A percentile compares a stretch with the other conserved stretches of the same genome.
phyloP scores from a whole-genome alignment of 2,113 vertebrate genomes.

The Nettapus auritus region DNA sequence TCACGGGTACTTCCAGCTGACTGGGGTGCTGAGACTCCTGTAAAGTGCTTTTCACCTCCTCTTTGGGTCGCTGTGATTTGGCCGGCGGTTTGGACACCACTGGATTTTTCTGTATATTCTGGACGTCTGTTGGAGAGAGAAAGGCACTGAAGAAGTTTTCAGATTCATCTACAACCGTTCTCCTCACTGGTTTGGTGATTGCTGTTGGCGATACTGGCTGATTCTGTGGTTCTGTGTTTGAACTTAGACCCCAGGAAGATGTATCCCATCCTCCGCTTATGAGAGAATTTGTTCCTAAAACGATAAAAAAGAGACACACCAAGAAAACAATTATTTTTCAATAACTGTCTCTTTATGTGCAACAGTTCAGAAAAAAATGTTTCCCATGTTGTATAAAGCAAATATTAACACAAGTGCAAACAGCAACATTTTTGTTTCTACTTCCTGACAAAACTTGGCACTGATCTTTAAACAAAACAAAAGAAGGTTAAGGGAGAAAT shows the following conservation, averaged over 20 bases:
- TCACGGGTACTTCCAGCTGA: conserved; percentile 44
- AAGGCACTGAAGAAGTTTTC: conserved; percentile 98
- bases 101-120: conserved; percentile 76
- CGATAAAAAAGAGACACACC: neutral
- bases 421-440: neutral
- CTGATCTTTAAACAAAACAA: neutral
- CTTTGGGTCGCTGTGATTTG: conserved; percentile 87
- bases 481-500: neutral
- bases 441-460: neutral
- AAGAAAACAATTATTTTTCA: neutral
- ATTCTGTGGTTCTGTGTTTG: conserved; percentile 75
- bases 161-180: conserved; percentile 93
- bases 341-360: neutral
- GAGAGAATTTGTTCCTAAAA: conserved; percentile 77
- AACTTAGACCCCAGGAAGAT: conserved; percentile 89
- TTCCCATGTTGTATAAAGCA: neutral
- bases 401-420: neutral
- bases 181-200: conserved; percentile 95
- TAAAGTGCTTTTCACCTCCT: conserved; percentile 77
- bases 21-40: conserved; percentile 52
- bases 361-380: neutral
- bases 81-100: conserved; percentile 94
- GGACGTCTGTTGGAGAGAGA: conserved; percentile 82
- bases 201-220: conserved; percentile 83
- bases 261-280: conserved; percentile 92